phyloP scores from a whole-genome alignment of 2,888 invertebrate species.

The Sinotaia quadrata region DNA sequence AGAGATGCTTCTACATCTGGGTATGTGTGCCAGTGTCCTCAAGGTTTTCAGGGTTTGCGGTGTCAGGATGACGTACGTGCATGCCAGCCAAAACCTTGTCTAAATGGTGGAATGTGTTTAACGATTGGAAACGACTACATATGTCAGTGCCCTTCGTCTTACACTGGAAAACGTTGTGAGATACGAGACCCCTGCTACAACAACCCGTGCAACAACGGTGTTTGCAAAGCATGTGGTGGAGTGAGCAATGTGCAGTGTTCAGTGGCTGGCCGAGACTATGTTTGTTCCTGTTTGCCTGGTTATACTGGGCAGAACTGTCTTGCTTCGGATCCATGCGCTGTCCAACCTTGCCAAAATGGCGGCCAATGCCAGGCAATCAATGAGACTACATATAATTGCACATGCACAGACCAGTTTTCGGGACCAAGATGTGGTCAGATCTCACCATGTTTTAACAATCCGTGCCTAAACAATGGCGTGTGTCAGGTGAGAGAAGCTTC shows the following conservation, averaged over 20 bases:
- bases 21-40: constrained; percentile 29
- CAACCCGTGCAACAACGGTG: constrained; percentile 42
- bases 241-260: neutral
- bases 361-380: constrained; percentile 46
- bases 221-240: neutral
- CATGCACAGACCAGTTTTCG: neutral
- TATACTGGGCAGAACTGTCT: constrained; percentile 20
- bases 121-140: neutral
- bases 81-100: constrained; percentile 22
- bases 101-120: constrained; percentile 19
- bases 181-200: constrained; percentile 42
- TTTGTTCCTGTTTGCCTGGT: constrained; percentile 16
- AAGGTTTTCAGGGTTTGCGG: constrained; percentile 17
- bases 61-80: constrained; percentile 12
- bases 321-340: neutral
- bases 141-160: constrained; percentile 48
- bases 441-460: neutral
- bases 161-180: constrained; percentile 42
- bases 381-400: constrained; percentile 21
- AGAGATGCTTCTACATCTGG: neutral
- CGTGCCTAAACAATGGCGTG: neutral
- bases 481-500: neutral
- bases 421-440: neutral
- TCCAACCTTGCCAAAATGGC: constrained; percentile 38
- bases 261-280: neutral